These are phyloP conservation scores for Taenioides sp. DNA, from an alignment of 2,797 vertebrate genomes.

Conservation along the genomic window DNA sequence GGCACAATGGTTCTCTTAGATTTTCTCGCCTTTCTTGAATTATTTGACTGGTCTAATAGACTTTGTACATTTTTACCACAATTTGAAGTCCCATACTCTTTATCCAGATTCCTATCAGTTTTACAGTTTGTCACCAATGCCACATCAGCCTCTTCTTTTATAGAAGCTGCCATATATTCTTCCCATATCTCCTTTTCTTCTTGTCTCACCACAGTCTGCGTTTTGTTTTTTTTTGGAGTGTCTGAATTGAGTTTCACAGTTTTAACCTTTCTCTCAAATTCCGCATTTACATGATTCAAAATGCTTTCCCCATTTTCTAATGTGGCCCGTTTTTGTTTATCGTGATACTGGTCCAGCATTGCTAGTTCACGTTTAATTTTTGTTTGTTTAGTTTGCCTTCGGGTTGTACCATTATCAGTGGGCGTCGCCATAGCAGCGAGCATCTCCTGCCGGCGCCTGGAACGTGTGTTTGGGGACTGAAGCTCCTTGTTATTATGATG, in stretches of 20 bases:
- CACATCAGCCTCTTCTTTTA: slow-evolving; percentile 49
- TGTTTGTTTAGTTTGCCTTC: slow-evolving; percentile 70
- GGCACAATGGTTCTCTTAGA: slow-evolving; percentile 85
- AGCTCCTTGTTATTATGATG: slow-evolving; percentile 83
- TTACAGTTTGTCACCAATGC: slow-evolving; percentile 15
- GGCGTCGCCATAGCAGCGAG: slow-evolving; percentile 79
- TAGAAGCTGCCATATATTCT: slow-evolving; percentile 25
- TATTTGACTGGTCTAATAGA: slow-evolving; percentile 32
- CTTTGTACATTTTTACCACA: slow-evolving; percentile 11
- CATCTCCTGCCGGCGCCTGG: slow-evolving; percentile 84
- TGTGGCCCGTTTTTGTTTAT: slow-evolving; percentile 77
- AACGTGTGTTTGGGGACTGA: slow-evolving; percentile 88
- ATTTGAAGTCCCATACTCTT: slow-evolving; percentile 14
- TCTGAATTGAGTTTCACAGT: slow-evolving; percentile 13
- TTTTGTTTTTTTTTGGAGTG: slow-evolving; percentile 1
- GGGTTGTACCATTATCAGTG: slow-evolving; percentile 78
- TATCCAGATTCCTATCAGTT: slow-evolving; percentile 17
- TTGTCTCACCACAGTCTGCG: slow-evolving; percentile 20
- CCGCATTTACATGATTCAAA: slow-evolving; percentile 31
- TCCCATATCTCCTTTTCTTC: slow-evolving; percentile 48
- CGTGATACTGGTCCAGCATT: slow-evolving; percentile 77
- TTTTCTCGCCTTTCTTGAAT: slow-evolving; percentile 69
- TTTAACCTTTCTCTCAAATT: slow-evolving; percentile 39
- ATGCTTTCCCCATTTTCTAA: slow-evolving; percentile 59
- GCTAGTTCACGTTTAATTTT: slow-evolving; percentile 87